Evolutionary conservation across 2,888 invertebrate species (phyloP), one percentile per base, ranked within the genome.

Genomic region (Chymomyza procnemis): DNA sequence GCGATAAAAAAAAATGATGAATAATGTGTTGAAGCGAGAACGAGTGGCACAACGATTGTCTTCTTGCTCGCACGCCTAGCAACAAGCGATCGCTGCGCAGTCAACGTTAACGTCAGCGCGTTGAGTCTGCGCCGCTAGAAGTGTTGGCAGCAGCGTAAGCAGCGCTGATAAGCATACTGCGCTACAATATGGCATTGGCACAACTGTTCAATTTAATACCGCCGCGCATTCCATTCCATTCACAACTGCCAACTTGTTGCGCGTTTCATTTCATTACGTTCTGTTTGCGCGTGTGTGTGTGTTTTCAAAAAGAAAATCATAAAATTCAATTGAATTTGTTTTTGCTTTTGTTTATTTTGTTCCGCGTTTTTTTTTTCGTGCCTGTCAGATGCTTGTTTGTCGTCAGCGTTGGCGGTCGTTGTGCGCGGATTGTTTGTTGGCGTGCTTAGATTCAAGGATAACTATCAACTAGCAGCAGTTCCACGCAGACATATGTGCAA

Each of bases 321-420:
- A 71, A 78, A 71, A 71, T 78, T 78, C 68, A 68, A 69, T 72
- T 76, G 67, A 66, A 41, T 12, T 41, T 9, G 67, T 70, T 73
- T 61, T 67, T 69, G 61, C 61, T 79, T 67, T 62, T 64, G 66
- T 65, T 58, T 63, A 46, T 50, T 61, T 52, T 64, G 64, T 19
- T 56, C 56, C 60, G 61, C 61, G 67, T 59, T 70, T 65, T 61
- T 65, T 61, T 69, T 70, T 64, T 62, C 48, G 65, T 70, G 54
- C 19, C 54, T 18, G 19, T 54, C 54, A 16, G n/a, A 72, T 80
- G 85, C 80, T 82, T 79, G 77, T 57, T 60, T 67, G 73, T 69
- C 85, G 83, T 79, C 80, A 77, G 75, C 70, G 74, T 67, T 73
- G 80, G 74, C 69, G 85, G 72, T 54, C 75, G 77, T 83, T 66